A percentile compares a stretch with the other conserved stretches of the same genome.
These are phyloP conservation scores for Pogonomyrmex barbatus DNA, from an alignment of 1,140 invertebrate genomes.

Conservation along the genomic window DNA sequence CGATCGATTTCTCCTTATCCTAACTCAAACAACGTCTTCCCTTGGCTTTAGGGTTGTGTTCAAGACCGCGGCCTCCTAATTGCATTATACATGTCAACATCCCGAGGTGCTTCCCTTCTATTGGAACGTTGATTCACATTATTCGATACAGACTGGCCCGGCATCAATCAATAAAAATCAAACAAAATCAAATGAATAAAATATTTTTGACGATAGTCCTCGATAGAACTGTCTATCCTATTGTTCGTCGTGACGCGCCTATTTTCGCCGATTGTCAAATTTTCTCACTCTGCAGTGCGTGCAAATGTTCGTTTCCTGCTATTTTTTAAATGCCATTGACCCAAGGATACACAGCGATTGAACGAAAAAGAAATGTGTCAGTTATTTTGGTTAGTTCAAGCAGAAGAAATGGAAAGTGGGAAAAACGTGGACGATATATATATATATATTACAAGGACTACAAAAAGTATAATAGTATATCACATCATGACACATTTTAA, in stretches of 20 bases:
- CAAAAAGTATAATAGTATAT: too few species aligned
- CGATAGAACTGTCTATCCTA: background rate
- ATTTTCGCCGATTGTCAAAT: background rate
- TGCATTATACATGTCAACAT: conserved; percentile 78
- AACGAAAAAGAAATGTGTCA: background rate
- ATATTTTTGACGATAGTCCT: background rate
- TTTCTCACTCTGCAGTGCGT: background rate
- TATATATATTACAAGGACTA: too few species aligned
- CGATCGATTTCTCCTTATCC: conserved; percentile 68
- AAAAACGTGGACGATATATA: too few species aligned
- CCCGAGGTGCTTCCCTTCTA: conserved; percentile 61
- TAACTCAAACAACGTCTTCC: conserved; percentile 64
- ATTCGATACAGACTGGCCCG: background rate
- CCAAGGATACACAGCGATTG: too few species aligned
- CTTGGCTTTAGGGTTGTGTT: conserved; percentile 60
- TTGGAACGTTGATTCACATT: conserved; percentile 43
- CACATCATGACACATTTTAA: too few species aligned
- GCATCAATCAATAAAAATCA: background rate
- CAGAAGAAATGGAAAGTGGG: background rate
- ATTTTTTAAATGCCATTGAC: background rate
- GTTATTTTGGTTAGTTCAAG: background rate
- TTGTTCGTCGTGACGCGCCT: too few species aligned
- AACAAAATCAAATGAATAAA: background rate
- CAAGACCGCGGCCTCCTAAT: conserved; percentile 73
- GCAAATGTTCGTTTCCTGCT: background rate